phyloP scores from a whole-genome alignment of 2,797 vertebrate species.

The Rhabdomys pumilio region DNA sequence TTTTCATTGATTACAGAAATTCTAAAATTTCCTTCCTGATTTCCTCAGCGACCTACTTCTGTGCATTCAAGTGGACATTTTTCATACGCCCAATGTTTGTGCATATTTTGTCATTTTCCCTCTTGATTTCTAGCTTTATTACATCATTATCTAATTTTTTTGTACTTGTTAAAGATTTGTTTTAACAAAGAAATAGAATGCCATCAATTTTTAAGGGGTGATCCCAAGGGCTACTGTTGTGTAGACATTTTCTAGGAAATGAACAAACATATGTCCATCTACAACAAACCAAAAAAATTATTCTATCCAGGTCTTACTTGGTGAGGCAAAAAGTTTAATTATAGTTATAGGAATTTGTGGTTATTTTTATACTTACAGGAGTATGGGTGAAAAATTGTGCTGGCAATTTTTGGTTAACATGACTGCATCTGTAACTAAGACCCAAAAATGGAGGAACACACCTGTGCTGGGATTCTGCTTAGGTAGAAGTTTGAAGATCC shows the following conservation, averaged over 20 bases:
- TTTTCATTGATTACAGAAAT: constrained; percentile 16
- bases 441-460: background rate
- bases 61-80: background rate
- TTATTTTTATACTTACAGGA: background rate
- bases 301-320: background rate
- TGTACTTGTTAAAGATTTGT: background rate
- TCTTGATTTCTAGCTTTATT: background rate
- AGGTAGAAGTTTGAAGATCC: background rate
- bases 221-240: background rate
- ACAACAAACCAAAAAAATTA: background rate
- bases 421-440: background rate
- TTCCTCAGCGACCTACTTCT: background rate
- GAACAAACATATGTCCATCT: background rate
- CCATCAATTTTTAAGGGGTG: background rate
- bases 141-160: background rate
- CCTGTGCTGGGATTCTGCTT: background rate
- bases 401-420: background rate
- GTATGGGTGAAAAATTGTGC: background rate
- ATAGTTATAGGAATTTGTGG: background rate
- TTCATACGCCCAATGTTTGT: background rate
- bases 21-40: background rate
- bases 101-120: background rate
- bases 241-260: background rate
- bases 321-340: background rate
- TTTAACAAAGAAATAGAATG: background rate